phyloP scores from a whole-genome alignment of 2,888 invertebrate genomes.

The Cataglyphis livida region DNA sequence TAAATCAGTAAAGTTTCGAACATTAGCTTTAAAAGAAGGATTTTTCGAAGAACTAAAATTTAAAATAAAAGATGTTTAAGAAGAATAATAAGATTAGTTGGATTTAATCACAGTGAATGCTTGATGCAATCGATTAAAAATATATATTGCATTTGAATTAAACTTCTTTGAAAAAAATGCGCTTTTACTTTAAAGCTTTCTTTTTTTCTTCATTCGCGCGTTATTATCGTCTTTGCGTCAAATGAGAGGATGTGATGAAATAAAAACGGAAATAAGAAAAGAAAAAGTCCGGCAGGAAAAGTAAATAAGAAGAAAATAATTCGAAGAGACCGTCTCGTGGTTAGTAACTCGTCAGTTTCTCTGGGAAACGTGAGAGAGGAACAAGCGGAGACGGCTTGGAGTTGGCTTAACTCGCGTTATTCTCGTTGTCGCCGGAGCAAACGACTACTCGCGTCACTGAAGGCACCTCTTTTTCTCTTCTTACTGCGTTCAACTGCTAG shows the following conservation, averaged over 20 bases:
- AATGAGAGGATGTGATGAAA: constrained; percentile 32
- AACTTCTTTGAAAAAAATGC: constrained; percentile 47
- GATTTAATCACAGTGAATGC: constrained; percentile 31
- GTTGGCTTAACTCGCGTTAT: constrained; percentile 67
- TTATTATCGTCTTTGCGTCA: constrained; percentile 17
- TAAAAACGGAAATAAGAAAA: constrained; percentile 31
- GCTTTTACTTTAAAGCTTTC: constrained; percentile 32
- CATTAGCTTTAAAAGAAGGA: not conserved
- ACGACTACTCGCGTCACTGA: constrained; percentile 67
- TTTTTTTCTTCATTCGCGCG: not conserved
- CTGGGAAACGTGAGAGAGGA: constrained; percentile 17
- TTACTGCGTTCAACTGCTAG: constrained; percentile 12
- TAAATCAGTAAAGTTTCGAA: constrained; percentile 26
- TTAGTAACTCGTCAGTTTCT: constrained; percentile 36
- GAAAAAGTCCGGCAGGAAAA: constrained; percentile 11
- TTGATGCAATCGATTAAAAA: constrained; percentile 33
- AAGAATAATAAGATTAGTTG: constrained; percentile 25
- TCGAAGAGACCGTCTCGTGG: constrained; percentile 30
- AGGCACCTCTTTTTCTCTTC: constrained; percentile 44
- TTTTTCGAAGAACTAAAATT: constrained; percentile 10
- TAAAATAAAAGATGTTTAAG: constrained; percentile 31
- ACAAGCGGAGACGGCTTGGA: constrained; percentile 38
- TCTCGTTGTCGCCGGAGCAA: constrained; percentile 64
- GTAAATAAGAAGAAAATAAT: constrained; percentile 65
- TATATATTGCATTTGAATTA: constrained; percentile 28